A percentile compares a stretch with the other conserved stretches of the same genome.
phyloP scores from a whole-genome alignment of 2,797 vertebrate genomes.

The Cichlasoma orientale region DNA sequence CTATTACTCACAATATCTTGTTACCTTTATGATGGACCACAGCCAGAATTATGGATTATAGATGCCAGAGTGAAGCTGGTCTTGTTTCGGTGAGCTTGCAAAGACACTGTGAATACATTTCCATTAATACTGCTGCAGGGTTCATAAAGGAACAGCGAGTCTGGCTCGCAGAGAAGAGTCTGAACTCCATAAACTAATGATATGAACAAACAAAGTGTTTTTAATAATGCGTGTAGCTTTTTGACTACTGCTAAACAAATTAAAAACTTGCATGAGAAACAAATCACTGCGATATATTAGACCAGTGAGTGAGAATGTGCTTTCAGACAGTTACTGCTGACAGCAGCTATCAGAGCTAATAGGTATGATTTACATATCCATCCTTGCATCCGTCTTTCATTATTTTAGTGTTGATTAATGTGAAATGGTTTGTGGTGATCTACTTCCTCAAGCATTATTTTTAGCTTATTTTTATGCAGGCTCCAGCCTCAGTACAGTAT shows the following conservation, averaged over 20 bases:
- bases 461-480: not conserved
- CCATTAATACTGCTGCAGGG: not conserved
- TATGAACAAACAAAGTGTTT: slow-evolving; percentile 9
- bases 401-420: not conserved
- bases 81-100: slow-evolving; percentile 22
- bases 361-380: slow-evolving; percentile 2
- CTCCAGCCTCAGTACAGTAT: not conserved
- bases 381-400: not conserved
- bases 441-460: not conserved
- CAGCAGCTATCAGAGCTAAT: not conserved
- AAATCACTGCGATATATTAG: not conserved
- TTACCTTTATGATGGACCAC: slow-evolving; percentile 37
- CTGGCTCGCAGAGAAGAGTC: slow-evolving; percentile 12
- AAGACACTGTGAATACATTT: slow-evolving; percentile 11
- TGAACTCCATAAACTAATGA: slow-evolving; percentile 15
- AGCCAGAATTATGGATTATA: slow-evolving; percentile 46
- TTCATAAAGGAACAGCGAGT: slow-evolving; percentile 15
- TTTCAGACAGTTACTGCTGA: not conserved
- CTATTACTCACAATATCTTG: slow-evolving; percentile 35
- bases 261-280: not conserved
- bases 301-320: not conserved
- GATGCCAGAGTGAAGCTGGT: slow-evolving; percentile 16
- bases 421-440: not conserved
- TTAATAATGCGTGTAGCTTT: not conserved
- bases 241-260: not conserved